Percentiles rank a stretch among this genome's conserved stretches.
These are phyloP conservation scores for Drosophila repletoides DNA, from an alignment of 1,140 invertebrate genomes.

Conservation along the genomic window DNA sequence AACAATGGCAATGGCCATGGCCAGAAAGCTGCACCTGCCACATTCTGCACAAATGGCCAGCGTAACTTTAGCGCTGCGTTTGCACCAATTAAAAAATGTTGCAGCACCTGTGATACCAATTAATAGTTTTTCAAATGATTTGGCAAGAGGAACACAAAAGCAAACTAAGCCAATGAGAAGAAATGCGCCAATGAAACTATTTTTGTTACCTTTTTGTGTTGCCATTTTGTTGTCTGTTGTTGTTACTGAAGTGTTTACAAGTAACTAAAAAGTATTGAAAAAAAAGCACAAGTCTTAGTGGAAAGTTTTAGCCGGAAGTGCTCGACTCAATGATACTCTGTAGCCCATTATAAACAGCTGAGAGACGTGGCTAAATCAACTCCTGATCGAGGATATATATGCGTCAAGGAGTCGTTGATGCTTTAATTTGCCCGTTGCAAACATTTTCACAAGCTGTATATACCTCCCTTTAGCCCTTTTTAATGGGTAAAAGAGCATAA, in stretches of 20 bases:
- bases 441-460: too few species aligned
- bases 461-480: too few species aligned
- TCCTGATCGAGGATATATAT: too few species aligned
- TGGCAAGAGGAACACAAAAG: slow-evolving; percentile 28
- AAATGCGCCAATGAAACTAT: slow-evolving; percentile 15
- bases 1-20: not conserved
- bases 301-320: too few species aligned
- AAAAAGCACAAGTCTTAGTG: too few species aligned
- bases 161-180: slow-evolving; percentile 1
- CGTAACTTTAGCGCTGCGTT: slow-evolving; percentile 59
- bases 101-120: slow-evolving; percentile 60
- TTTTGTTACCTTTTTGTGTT: not conserved
- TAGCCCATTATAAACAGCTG: too few species aligned
- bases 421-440: too few species aligned
- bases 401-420: too few species aligned
- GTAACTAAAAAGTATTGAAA: not conserved
- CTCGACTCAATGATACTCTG: too few species aligned
- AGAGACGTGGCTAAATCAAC: not conserved
- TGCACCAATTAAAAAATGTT: slow-evolving; percentile 66
- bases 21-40: slow-evolving; percentile 15
- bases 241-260: too few species aligned
- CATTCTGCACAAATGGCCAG: too few species aligned
- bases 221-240: not conserved
- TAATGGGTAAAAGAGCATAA: too few species aligned
- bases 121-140: slow-evolving; percentile 66